Conservation (phyloP, 1,140 invertebrate species). For the Sinella curviseta region DNA sequence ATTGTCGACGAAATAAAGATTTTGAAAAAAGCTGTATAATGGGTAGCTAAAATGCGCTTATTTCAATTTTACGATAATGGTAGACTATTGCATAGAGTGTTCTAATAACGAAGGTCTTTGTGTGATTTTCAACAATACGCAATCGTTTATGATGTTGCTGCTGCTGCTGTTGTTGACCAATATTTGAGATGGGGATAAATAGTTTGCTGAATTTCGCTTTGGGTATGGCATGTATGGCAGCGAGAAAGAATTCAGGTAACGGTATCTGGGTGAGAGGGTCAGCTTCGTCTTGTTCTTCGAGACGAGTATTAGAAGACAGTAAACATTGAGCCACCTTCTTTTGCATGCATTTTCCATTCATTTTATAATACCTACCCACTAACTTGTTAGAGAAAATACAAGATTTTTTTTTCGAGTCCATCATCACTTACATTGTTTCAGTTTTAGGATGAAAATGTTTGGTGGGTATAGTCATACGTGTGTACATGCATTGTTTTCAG, state of each 20-base stretch:
- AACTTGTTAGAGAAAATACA: not conserved
- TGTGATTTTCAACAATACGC: not conserved
- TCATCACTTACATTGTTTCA: not conserved
- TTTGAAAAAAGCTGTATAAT: too few relatives aligned
- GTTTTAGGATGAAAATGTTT: not conserved
- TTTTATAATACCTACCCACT: not conserved
- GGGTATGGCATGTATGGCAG: not conserved
- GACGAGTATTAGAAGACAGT: not conserved
- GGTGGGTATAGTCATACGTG: too few relatives aligned
- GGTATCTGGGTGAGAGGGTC: constrained; percentile 14
- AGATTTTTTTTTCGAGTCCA: not conserved
- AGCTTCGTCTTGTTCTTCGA: not conserved
- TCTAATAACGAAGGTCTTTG: not conserved
- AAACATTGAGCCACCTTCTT: too few relatives aligned
- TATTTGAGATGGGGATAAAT: not conserved
- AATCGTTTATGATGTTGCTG: not conserved
- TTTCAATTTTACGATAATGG: not conserved
- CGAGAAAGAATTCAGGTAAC: not conserved
- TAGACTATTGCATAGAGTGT: not conserved
- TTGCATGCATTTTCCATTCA: too few relatives aligned
- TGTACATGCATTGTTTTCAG: too few relatives aligned
- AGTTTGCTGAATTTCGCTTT: not conserved
- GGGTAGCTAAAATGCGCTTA: too few relatives aligned
- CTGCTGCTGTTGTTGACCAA: not conserved
- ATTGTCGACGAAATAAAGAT: too few relatives aligned